Conservation (phyloP, 37 sponge, comb jelly and placozoan genomes). For the Chondrosia reniformis region DNA sequence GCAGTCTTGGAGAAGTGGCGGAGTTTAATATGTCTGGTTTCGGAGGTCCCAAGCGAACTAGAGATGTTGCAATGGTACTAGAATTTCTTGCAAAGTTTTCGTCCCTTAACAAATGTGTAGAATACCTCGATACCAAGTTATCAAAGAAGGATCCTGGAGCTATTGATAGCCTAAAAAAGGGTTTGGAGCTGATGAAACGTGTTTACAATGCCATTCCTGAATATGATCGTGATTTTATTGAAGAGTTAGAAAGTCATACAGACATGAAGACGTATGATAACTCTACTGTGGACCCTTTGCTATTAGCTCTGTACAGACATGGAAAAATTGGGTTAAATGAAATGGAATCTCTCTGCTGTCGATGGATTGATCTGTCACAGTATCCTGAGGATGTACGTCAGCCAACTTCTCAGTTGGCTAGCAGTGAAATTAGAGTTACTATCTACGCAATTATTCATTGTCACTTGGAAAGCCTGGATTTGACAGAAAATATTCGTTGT, state of each 20-base stretch:
- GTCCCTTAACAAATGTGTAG: neutral
- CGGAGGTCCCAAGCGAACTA: neutral
- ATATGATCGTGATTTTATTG: neutral
- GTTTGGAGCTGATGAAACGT: neutral
- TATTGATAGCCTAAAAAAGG: neutral
- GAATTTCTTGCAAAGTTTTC: neutral
- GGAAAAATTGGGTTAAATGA: neutral
- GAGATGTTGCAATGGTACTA: neutral
- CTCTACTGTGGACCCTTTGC: neutral
- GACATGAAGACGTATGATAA: neutral
- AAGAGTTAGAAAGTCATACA: neutral
- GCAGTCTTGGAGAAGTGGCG: neutral
- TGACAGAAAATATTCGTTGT: constrained; percentile 9
- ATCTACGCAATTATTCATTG: neutral
- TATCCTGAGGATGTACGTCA: neutral
- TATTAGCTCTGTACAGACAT: neutral
- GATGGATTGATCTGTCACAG: neutral
- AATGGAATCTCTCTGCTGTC: constrained; percentile 2
- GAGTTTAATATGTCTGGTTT: neutral
- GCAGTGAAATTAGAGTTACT: neutral
- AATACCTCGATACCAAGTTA: neutral
- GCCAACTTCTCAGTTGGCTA: neutral
- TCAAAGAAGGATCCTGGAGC: neutral
- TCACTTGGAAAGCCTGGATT: neutral
- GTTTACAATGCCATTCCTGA: neutral